Evolutionary conservation across 2,797 vertebrate species (phyloP).

Genomic region (Macropodus opercularis): DNA sequence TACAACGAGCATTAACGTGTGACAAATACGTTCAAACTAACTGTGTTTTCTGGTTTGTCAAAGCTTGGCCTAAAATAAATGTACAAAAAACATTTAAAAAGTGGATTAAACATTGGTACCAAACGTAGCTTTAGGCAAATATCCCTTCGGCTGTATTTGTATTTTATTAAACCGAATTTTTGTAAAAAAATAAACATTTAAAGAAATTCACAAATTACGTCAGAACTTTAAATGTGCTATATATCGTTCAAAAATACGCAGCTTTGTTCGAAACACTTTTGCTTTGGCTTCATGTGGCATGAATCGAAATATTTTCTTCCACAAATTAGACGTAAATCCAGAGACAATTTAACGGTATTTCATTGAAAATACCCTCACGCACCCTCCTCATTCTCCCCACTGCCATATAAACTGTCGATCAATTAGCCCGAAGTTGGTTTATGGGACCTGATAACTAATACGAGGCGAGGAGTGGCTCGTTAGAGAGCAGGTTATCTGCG

Average conservation of each 20-base stretch:
- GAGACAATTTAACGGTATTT: slow-evolving; percentile 1
- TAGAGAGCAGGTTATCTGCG: slow-evolving; percentile 36
- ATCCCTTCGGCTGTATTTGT: no score
- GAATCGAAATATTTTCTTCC: background rate
- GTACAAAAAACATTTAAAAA: background rate
- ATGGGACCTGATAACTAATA: slow-evolving; percentile 62
- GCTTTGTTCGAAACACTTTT: background rate
- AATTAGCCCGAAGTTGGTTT: slow-evolving; percentile 61
- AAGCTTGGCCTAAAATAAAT: background rate
- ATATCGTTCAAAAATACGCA: background rate
- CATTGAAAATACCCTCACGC: slow-evolving; percentile 25
- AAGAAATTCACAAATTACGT: background rate
- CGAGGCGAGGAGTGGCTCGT: slow-evolving; percentile 43
- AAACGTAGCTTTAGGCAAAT: background rate
- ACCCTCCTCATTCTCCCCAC: slow-evolving; percentile 14
- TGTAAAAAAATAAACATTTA: no score
- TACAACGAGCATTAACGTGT: background rate
- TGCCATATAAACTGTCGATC: slow-evolving; percentile 44
- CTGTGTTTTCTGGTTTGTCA: background rate
- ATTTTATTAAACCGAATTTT: no score
- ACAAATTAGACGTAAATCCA: background rate
- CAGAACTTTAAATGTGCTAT: background rate
- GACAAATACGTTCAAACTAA: background rate
- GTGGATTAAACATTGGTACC: background rate
- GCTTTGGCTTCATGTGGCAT: background rate